phyloP scores from a whole-genome alignment of 2,113 vertebrate species.

The Centropristis striata region DNA sequence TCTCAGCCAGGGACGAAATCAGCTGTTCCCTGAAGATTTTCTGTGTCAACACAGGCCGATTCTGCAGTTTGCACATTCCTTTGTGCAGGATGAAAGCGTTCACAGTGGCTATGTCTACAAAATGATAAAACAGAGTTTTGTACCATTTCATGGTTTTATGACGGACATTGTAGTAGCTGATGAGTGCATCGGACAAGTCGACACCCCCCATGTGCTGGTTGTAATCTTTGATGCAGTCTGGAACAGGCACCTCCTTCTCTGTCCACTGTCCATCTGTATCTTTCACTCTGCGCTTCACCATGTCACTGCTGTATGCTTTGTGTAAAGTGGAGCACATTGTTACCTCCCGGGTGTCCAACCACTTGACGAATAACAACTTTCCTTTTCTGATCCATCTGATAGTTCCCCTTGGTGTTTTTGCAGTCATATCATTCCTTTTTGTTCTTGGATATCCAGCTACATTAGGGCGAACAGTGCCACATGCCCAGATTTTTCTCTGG shows the following conservation, averaged over 20 bases:
- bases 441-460: conserved; percentile 50
- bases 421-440: conserved; percentile 9
- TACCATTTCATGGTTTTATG: conserved; percentile 74
- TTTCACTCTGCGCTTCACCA: conserved; percentile 55
- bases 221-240: conserved; percentile 68
- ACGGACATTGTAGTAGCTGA: conserved; percentile 72
- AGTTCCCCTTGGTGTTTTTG: conserved; percentile 55
- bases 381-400: conserved; percentile 68
- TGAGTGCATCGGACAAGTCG: conserved; percentile 70
- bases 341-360: conserved; percentile 66
- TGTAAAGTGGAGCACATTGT: conserved; percentile 68
- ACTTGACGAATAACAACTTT: conserved; percentile 65
- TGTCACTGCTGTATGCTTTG: conserved; percentile 52
- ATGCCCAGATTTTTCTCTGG: conserved; percentile 59
- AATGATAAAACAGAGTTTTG: conserved; percentile 73
- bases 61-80: conserved; percentile 69
- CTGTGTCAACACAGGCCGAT: conserved; percentile 24
- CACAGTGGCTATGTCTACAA: conserved; percentile 71
- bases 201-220: conserved; percentile 76
- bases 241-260: conserved; percentile 52
- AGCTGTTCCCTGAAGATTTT: conserved; percentile 68
- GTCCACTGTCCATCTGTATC: conserved; percentile 56
- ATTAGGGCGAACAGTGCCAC: conserved; percentile 62
- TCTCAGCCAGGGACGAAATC: conserved; percentile 65
- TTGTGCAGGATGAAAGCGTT: conserved; percentile 74